phyloP scores from a whole-genome alignment of 2,113 vertebrate species.

The Sphaerodactylus townsendi region DNA sequence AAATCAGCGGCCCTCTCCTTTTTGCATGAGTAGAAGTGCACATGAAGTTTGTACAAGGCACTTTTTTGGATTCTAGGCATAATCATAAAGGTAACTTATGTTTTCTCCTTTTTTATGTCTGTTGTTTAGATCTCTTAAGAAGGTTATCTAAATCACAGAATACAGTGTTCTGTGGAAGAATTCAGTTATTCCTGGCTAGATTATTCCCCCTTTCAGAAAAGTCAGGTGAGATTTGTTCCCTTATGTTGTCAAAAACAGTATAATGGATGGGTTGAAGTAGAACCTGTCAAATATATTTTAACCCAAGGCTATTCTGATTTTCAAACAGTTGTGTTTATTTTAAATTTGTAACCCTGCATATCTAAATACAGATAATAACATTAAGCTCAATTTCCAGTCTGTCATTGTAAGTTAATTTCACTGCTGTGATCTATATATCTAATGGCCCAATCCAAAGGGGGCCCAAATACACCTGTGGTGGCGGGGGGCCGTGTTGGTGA shows the following conservation, averaged over 20 bases:
- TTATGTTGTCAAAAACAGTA: constrained; percentile 4
- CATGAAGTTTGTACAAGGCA: no score
- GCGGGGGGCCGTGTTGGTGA: no score
- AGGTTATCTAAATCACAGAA: constrained; percentile 98
- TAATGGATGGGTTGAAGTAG: constrained; percentile 12
- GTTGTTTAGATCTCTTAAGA: constrained; percentile 87
- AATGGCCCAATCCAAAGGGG: no score
- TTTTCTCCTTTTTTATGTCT: not conserved
- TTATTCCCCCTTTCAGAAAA: constrained; percentile 98
- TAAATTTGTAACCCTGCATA: not conserved
- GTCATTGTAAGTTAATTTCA: not conserved
- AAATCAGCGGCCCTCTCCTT: no score
- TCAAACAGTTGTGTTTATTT: not conserved
- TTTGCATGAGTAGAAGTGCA: no score
- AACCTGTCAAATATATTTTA: constrained; percentile 5
- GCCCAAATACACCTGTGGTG: no score
- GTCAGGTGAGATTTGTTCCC: constrained; percentile 81
- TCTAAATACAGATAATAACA: not conserved
- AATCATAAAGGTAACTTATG: not conserved
- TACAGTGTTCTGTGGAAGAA: constrained; percentile 97
- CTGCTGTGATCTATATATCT: no score
- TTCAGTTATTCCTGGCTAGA: constrained; percentile 95
- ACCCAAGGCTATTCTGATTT: not conserved
- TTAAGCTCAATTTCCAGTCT: not conserved
- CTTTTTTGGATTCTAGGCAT: not conserved